Evolutionary conservation across 2,888 invertebrate genomes (phyloP).

Genomic region (Iphiclides podalirius): DNA sequence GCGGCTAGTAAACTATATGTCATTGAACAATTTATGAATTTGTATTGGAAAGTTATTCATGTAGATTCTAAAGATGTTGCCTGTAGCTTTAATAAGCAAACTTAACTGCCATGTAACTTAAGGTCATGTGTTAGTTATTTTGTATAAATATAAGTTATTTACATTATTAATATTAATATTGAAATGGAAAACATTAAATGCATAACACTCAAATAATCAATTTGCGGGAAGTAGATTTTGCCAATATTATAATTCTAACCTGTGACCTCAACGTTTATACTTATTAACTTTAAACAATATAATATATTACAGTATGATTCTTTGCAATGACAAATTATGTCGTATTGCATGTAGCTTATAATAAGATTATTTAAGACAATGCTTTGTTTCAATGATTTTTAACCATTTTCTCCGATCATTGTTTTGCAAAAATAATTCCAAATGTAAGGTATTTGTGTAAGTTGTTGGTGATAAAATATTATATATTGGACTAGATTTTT

Average conservation of each 20-base stretch:
- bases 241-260: neutral
- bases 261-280: neutral
- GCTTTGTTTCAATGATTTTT: neutral
- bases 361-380: neutral
- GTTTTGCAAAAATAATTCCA: too few relatives aligned
- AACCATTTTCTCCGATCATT: too few relatives aligned
- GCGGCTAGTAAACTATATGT: too few relatives aligned
- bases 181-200: too few relatives aligned
- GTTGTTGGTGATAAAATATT: neutral
- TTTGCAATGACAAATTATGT: neutral
- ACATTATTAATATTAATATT: too few relatives aligned
- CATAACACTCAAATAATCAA: too few relatives aligned
- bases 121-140: too few relatives aligned
- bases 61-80: neutral
- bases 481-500: too few relatives aligned
- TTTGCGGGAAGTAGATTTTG: neutral
- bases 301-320: neutral
- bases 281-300: neutral
- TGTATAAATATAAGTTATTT: too few relatives aligned
- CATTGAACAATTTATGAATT: too few relatives aligned
- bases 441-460: slow-evolving; percentile 4
- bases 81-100: too few relatives aligned
- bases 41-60: neutral
- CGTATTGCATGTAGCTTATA: neutral
- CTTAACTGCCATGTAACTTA: too few relatives aligned